Conservation (phyloP, 1,140 invertebrate species). For the Pygmarrhopalites habei region DNA sequence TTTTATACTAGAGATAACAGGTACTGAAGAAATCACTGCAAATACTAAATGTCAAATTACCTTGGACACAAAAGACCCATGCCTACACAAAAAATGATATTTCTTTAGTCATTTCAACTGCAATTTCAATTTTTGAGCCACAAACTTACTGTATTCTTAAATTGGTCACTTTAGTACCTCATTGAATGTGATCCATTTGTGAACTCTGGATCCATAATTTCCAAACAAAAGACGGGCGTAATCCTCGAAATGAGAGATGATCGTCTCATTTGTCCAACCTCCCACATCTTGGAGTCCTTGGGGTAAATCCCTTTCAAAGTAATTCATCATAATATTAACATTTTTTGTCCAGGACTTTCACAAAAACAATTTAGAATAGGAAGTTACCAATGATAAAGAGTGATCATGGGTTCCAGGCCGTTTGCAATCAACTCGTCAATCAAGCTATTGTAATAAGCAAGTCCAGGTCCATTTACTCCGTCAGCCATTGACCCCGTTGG, state of each 20-base stretch:
- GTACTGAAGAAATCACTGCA: no score
- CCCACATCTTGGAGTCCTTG: slow-evolving; percentile 42
- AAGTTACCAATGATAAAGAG: slow-evolving; percentile 46
- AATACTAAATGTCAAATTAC: no score
- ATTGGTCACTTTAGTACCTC: no score
- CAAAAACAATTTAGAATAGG: no score
- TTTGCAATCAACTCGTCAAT: slow-evolving; percentile 37
- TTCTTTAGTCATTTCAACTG: no score
- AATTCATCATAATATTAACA: slow-evolving; percentile 32
- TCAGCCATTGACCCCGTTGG: slow-evolving; percentile 36
- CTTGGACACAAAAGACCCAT: slow-evolving; percentile 50
- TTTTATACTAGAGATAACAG: not conserved
- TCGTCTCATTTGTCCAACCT: slow-evolving; percentile 43
- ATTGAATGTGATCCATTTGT: slow-evolving; percentile 62
- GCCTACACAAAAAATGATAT: no score
- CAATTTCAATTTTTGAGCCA: no score
- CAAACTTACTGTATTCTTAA: no score
- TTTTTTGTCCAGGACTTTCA: no score
- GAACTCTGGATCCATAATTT: slow-evolving; percentile 45
- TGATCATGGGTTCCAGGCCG: slow-evolving; percentile 38
- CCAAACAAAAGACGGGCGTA: slow-evolving; percentile 36
- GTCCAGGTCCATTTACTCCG: slow-evolving; percentile 39
- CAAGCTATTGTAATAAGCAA: slow-evolving; percentile 42
- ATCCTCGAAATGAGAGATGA: slow-evolving; percentile 40
- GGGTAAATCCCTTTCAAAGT: no score